A percentile compares a stretch with the other conserved stretches of the same genome.
Conservation (phyloP, 2,888 invertebrate genomes). For the Drosophila setosimentum region DNA sequence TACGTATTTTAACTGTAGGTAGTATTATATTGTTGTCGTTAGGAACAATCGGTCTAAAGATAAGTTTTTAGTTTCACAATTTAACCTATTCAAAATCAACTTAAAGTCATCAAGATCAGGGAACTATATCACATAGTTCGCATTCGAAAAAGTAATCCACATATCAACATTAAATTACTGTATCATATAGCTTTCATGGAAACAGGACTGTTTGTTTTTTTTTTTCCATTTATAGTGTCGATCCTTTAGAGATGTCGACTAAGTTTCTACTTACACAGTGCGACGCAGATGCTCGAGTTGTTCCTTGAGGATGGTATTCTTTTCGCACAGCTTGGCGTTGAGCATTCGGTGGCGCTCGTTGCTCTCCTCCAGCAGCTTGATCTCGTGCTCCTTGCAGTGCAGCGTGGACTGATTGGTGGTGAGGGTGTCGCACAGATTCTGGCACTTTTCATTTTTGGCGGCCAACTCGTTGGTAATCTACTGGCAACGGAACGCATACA, state of each 20-base stretch:
- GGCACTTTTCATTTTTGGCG: conserved; percentile 77
- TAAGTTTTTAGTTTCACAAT: neutral
- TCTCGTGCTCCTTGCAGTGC: conserved; percentile 75
- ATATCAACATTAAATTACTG: neutral
- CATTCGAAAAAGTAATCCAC: neutral
- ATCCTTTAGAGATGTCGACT: neutral
- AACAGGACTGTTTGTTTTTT: neutral
- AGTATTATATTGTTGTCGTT: no score
- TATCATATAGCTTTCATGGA: no score
- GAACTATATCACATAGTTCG: neutral
- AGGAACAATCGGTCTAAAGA: no score
- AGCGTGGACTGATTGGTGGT: conserved; percentile 77
- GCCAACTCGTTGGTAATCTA: conserved; percentile 78
- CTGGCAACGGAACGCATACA: neutral
- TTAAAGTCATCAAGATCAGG: neutral
- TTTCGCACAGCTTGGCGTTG: conserved; percentile 80
- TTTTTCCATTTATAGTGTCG: neutral
- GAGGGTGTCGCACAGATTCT: conserved; percentile 73
- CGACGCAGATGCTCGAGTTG: conserved; percentile 41
- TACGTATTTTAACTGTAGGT: no score
- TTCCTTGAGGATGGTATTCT: conserved; percentile 72
- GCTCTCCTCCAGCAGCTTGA: conserved; percentile 81
- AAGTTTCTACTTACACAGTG: conserved; percentile 73
- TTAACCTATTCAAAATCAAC: neutral
- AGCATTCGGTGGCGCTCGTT: conserved; percentile 69